These are phyloP conservation scores for Scolopax bukidnonensis DNA, from an alignment of 2,797 vertebrate species.

Conservation along the genomic window DNA sequence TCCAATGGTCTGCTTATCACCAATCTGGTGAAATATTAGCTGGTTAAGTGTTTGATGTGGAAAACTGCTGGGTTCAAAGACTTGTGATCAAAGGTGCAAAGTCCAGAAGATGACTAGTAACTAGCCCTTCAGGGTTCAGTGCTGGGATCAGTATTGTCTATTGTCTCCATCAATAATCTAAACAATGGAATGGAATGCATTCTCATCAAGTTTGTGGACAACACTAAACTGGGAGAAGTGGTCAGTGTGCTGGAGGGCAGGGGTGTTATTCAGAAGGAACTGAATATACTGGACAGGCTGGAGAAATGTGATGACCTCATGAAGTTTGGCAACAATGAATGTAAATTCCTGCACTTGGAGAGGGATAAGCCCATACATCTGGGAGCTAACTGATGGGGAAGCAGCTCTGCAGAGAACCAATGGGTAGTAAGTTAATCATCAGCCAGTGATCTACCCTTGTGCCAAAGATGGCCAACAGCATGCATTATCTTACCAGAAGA, in stretches of 20 bases:
- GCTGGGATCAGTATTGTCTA: not conserved
- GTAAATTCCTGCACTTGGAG: not conserved
- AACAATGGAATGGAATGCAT: not conserved
- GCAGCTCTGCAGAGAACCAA: not conserved
- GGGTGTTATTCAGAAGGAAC: not conserved
- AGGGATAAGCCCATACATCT: not conserved
- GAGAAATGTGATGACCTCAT: not conserved
- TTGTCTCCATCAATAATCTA: not conserved
- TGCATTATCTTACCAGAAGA: not conserved
- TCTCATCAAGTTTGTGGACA: not conserved
- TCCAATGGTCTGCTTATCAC: not conserved
- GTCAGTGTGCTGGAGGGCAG: not conserved
- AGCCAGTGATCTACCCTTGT: not conserved
- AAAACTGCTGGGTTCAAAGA: not conserved
- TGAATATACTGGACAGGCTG: not conserved
- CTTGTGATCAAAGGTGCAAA: not conserved
- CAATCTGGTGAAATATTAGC: not conserved
- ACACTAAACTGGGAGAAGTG: not conserved
- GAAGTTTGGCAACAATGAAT: not conserved
- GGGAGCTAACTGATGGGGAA: not conserved
- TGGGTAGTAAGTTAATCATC: not conserved
- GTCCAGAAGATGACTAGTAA: not conserved
- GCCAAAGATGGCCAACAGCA: not conserved
- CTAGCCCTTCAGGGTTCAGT: not conserved
- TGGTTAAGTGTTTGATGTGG: not conserved